Evolutionary conservation across 2,888 invertebrate species (phyloP).

Genomic region (Linhomoeus sp.): DNA sequence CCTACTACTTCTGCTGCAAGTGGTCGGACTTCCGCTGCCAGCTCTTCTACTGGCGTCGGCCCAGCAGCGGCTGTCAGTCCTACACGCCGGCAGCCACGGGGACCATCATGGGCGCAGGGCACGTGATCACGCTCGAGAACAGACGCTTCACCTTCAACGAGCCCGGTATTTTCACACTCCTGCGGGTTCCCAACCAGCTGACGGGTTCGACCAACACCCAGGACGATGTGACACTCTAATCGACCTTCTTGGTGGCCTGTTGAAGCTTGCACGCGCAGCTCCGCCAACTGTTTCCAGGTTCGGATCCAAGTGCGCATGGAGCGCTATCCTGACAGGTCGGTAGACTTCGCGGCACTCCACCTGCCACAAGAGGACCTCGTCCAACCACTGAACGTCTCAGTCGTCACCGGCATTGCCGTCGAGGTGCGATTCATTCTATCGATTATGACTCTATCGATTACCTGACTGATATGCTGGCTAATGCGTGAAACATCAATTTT

Average conservation of each 20-base stretch:
- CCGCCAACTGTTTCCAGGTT: constrained; percentile 8
- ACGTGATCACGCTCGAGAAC: constrained; percentile 62
- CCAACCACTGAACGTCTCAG: constrained; percentile 24
- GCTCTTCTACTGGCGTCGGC: constrained; percentile 65
- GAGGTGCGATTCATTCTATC: not conserved
- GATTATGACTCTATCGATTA: no score
- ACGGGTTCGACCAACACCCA: not conserved
- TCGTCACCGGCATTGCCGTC: constrained; percentile 15
- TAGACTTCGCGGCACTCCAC: constrained; percentile 20
- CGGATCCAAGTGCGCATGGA: constrained; percentile 21
- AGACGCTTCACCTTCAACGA: constrained; percentile 80
- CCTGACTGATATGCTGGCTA: no score
- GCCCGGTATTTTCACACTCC: constrained; percentile 66
- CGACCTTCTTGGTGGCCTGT: no score
- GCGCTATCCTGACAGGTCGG: constrained; percentile 23
- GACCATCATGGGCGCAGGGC: constrained; percentile 74
- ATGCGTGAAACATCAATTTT: not conserved
- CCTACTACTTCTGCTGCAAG: constrained; percentile 78
- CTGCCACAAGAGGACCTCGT: constrained; percentile 21
- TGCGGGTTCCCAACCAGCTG: constrained; percentile 18
- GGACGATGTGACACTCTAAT: not conserved
- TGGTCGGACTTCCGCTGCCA: constrained; percentile 90
- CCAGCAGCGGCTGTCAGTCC: constrained; percentile 80
- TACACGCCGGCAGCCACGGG: constrained; percentile 35
- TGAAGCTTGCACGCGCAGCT: no score